Evolutionary conservation across 2,113 vertebrate species (phyloP).

Genomic region (Otocyon megalotis): DNA sequence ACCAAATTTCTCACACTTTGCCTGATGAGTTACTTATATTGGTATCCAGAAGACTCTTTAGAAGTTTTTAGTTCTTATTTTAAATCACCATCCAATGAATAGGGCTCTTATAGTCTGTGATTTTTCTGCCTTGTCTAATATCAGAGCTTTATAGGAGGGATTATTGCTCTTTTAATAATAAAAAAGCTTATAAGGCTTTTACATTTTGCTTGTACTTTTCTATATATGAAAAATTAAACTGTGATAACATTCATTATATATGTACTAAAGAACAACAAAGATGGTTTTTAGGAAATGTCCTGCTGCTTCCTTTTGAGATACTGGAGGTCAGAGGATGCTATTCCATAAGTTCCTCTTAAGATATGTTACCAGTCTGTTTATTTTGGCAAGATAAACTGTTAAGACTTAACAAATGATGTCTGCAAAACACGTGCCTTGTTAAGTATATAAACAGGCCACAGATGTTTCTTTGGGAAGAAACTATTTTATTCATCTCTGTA

Average conservation of each 20-base stretch:
- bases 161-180: not conserved
- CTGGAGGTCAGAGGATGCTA: constrained; percentile 4
- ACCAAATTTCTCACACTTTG: constrained; percentile 57
- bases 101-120: not conserved
- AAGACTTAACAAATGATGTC: constrained; percentile 78
- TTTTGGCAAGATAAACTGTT: constrained; percentile 79
- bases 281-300: not conserved
- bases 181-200: not conserved
- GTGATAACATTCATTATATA: not conserved
- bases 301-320: not conserved
- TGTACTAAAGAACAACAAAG: not conserved
- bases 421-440: constrained; percentile 64
- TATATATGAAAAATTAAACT: not conserved
- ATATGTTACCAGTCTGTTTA: constrained; percentile 64
- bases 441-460: constrained; percentile 68
- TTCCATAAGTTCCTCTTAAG: constrained; percentile 49
- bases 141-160: not conserved
- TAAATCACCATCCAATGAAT: not conserved
- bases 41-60: not conserved
- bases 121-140: not conserved
- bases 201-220: constrained; percentile 14
- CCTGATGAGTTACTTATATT: constrained; percentile 55
- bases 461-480: constrained; percentile 66
- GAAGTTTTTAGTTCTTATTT: constrained; percentile 34
- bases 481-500: not conserved